Base-by-base conservation (phyloP, 2,888 invertebrate species). In the Phortica magna region DNA sequence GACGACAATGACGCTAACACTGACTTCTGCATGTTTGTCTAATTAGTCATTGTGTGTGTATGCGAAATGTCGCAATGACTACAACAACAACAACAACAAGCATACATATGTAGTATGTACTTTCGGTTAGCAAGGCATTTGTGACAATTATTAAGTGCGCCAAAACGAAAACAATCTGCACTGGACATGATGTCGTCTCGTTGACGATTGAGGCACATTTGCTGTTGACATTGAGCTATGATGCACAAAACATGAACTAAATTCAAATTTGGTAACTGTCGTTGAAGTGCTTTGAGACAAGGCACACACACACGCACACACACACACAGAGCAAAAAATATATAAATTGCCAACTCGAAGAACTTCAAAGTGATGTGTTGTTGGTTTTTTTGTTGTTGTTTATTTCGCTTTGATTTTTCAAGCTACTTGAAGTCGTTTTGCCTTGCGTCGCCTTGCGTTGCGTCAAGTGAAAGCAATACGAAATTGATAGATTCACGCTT, bases 401-500 rank as follows among this genome's bases (percentile, higher is more conserved):
- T 31, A 31, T 31, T 31, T 4, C 5, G 31, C 5, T 31, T 31
- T 1, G 31, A 31, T 31, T 31, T 31, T 31, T 31, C 31, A 31
- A 31, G 31, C 31, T 31, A 31, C 31, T 31, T 31, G 31, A 31
- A 31, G 31, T 31, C 5, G 48, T 5, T 2, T 48, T 9, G 9
- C 48, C 48, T 48, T 2, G 48, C 14, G 4, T 48, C 7, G 1
- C 48, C 5, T 14, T 48, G 48, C 61, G 61, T 61, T 43, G 19
- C 19, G 17, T 43, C 5, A 68, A 68, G 48, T 68, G 43, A 43
- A 68, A 68, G 68, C 48, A 48, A 68, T 68, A 68, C 48, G 43
- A 68, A 68, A 68, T 68, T 68, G 43, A 68, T 68, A 68, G 68
- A 68, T 68, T 68, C 39, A 68, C 68, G 68, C 42, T 68, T 43